Evolutionary conservation across 1,140 invertebrate species (phyloP), one percentile per base, ranked within the genome.

Genomic region (Drosophila baimaii): DNA sequence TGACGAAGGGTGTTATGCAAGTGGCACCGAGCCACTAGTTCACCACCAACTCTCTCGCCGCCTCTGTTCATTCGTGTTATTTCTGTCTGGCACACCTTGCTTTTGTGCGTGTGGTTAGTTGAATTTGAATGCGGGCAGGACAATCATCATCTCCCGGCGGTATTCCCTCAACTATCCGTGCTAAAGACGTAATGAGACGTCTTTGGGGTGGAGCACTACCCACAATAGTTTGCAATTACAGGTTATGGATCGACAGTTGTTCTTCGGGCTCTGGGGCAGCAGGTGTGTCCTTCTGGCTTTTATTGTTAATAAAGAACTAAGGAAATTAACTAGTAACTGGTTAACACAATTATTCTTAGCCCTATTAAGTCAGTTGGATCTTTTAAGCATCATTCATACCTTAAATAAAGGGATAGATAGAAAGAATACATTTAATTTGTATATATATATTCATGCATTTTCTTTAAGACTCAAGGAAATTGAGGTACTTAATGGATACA

Each of bases 71-170:
- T 54, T 64, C 61, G 62, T 66, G 63, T 69, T 69, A 69, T 54
- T 54, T 69, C 62, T 69, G 65, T 49, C 63, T 69, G 65, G 62
- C 65, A 69, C 65, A 62, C 62, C 49, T 21, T 25, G 59, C 65
- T 43, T 66, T 43, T 54, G 62, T 69, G 65, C 65, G 46, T 69
- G 46, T 66, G 61, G 46, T 66, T 69, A 54, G 46, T 66, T 31
- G 29, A 21, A 68, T 68, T 65, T 68, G 29, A 65, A 69, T 69
- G 62, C 61, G 37, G 27, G 21, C 49, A 52, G 2, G 29, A 65
- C 21, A 46, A 69, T 69, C 65, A 69, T 69, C 65, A 54, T 19
- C 35, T 51, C 61, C 65, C 46, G 17, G 1, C 10, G 46, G 46
- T 43, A 17, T 54, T 43, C 5, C 21, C 21, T 3, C 13, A 21